Evolutionary conservation across 2,797 vertebrate species (phyloP).

Genomic region (Mergus octosetaceus): DNA sequence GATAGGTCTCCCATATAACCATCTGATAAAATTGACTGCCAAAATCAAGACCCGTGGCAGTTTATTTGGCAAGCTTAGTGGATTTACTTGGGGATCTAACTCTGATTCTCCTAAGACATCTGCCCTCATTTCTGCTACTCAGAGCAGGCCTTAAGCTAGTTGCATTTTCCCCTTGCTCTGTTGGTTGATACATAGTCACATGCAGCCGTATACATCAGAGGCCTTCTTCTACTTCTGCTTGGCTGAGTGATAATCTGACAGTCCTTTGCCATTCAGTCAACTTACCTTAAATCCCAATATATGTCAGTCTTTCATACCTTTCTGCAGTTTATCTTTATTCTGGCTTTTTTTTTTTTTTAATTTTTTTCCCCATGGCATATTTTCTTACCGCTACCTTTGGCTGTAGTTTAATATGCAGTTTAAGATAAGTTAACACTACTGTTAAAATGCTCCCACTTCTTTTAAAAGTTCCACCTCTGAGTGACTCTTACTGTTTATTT

Average conservation of each 20-base stretch:
- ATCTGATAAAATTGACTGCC: conserved; percentile 71
- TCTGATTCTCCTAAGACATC: conserved; percentile 22
- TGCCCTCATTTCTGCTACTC: background rate
- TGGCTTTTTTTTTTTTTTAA: background rate
- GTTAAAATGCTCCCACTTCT: background rate
- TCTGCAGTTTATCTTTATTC: background rate
- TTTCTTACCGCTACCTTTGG: background rate
- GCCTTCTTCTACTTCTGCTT: background rate
- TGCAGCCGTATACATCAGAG: background rate
- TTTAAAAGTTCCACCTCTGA: background rate
- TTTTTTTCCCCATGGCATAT: background rate
- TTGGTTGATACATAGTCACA: background rate
- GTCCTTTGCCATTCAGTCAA: background rate
- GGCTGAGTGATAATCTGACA: background rate
- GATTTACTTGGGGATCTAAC: background rate
- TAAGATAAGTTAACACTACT: background rate
- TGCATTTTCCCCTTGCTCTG: background rate
- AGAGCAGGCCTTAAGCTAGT: background rate
- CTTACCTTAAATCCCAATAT: background rate
- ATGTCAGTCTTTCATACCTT: background rate
- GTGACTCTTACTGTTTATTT: background rate
- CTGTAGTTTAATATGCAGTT: background rate
- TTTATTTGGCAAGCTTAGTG: conserved; percentile 74
- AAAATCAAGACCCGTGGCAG: conserved; percentile 72
- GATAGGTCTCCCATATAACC: conserved; percentile 34